Conservation (phyloP, 2,888 invertebrate genomes). For the Eilema sororculum region DNA sequence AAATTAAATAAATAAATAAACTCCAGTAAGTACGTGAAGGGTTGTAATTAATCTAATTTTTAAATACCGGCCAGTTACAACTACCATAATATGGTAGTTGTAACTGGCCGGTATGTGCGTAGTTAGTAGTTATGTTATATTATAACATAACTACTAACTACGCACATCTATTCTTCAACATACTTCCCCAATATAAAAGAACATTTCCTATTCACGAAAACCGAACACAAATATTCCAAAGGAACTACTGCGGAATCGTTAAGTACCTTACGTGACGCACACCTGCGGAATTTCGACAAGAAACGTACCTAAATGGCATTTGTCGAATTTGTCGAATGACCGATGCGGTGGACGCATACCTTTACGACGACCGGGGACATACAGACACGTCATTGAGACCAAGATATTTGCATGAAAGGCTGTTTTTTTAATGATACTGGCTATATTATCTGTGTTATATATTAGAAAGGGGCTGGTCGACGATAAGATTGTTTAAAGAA, state of each 20-base stretch:
- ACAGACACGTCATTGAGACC: slow-evolving; percentile 15
- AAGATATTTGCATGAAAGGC: neutral
- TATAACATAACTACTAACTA: no score
- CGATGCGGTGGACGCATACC: slow-evolving; percentile 10
- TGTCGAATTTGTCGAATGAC: slow-evolving; percentile 5
- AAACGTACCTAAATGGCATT: slow-evolving; percentile 7
- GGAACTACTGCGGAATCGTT: neutral
- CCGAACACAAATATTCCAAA: neutral
- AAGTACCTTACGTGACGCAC: slow-evolving; percentile 5
- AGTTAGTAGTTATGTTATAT: no score
- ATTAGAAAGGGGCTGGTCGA: neutral
- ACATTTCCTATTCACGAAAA: slow-evolving; percentile 1
- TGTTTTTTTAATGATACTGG: neutral
- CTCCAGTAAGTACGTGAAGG: no score
- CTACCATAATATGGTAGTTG: no score
- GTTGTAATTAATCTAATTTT: no score
- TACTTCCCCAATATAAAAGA: neutral
- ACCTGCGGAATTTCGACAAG: slow-evolving; percentile 10
- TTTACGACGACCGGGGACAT: neutral
- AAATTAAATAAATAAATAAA: no score
- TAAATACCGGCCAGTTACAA: no score
- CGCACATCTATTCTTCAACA: no score
- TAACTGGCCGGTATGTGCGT: no score
- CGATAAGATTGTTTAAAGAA: neutral
- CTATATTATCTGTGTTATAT: neutral